phyloP scores from a whole-genome alignment of 1,140 invertebrate genomes.

The Neodiprion pinetum region DNA sequence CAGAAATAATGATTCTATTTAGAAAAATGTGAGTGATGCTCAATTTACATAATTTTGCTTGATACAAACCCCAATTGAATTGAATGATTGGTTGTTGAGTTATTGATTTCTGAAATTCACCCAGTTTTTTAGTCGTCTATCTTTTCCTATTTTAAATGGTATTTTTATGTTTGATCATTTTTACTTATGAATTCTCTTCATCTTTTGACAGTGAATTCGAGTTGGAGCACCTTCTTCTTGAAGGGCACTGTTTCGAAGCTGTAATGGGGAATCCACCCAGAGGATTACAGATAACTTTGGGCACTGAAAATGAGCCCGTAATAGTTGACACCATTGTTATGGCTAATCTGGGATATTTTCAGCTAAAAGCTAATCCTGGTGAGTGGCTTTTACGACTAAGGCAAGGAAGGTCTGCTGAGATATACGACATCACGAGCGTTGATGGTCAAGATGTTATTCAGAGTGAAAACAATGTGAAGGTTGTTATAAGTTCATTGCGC shows the following conservation, averaged over 20 bases:
- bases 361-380: constrained; percentile 97
- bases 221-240: constrained; percentile 77
- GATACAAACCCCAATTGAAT: too few relatives aligned
- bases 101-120: too few relatives aligned
- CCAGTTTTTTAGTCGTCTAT: background rate
- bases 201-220: constrained; percentile 72
- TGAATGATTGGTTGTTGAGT: too few relatives aligned
- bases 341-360: constrained; percentile 98
- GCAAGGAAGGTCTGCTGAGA: constrained; percentile 92
- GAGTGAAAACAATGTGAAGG: constrained; percentile 76
- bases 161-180: constrained; percentile 3
- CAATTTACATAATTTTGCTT: too few relatives aligned
- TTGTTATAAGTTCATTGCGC: constrained; percentile 87
- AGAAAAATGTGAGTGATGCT: too few relatives aligned
- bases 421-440: constrained; percentile 83
- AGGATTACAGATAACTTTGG: constrained; percentile 96
- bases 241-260: constrained; percentile 96
- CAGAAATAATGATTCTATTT: too few relatives aligned
- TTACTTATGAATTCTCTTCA: background rate
- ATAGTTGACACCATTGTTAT: constrained; percentile 98
- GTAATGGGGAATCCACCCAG: constrained; percentile 90
- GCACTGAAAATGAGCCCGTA: constrained; percentile 78
- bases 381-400: constrained; percentile 88
- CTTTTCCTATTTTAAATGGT: background rate
- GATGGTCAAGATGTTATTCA: constrained; percentile 64